A percentile compares a stretch with the other conserved stretches of the same genome.
These are phyloP conservation scores for Diacarnus erythraeanus DNA, from an alignment of 37 sponge, comb jelly and placozoan genomes.

Conservation along the genomic window DNA sequence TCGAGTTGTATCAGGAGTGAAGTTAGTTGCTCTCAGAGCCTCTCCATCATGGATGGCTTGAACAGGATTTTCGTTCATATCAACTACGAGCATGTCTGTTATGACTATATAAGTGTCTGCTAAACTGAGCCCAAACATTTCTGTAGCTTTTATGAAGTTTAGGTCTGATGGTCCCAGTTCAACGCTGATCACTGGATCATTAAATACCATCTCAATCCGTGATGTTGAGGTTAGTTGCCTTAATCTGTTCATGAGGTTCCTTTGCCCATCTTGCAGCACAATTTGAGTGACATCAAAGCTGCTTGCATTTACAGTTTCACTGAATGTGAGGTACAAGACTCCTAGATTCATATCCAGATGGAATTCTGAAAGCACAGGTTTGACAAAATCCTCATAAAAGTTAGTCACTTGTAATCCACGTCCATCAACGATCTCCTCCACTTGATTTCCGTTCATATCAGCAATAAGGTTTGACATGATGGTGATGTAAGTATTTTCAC, in stretches of 20 bases:
- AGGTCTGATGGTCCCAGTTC: conserved; percentile 54
- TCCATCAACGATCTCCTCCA: conserved; percentile 52
- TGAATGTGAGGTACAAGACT: conserved; percentile 63
- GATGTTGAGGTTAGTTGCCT: conserved; percentile 51
- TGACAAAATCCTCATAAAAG: conserved; percentile 51
- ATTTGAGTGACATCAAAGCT: conserved; percentile 66
- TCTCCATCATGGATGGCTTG: conserved; percentile 45
- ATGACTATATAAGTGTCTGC: conserved; percentile 67
- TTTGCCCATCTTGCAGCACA: conserved; percentile 43
- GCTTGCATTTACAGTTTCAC: conserved; percentile 75
- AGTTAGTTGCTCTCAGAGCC: conserved; percentile 58
- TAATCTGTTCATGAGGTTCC: conserved; percentile 35
- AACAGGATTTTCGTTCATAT: conserved; percentile 77
- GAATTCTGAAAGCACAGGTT: conserved; percentile 49
- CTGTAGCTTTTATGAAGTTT: conserved; percentile 68
- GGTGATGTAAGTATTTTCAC: conserved; percentile 54
- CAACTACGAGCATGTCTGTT: conserved; percentile 33
- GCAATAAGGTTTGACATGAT: conserved; percentile 33
- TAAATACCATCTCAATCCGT: background rate
- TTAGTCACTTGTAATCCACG: conserved; percentile 41
- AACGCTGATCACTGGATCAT: conserved; percentile 43
- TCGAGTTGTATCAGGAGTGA: conserved; percentile 69
- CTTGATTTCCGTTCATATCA: conserved; percentile 79
- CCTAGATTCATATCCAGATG: conserved; percentile 68
- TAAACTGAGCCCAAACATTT: conserved; percentile 52